A percentile compares a stretch with the other conserved stretches of the same genome.
phyloP scores from a whole-genome alignment of 2,888 invertebrate genomes.

The Opisthograptis luteolata region DNA sequence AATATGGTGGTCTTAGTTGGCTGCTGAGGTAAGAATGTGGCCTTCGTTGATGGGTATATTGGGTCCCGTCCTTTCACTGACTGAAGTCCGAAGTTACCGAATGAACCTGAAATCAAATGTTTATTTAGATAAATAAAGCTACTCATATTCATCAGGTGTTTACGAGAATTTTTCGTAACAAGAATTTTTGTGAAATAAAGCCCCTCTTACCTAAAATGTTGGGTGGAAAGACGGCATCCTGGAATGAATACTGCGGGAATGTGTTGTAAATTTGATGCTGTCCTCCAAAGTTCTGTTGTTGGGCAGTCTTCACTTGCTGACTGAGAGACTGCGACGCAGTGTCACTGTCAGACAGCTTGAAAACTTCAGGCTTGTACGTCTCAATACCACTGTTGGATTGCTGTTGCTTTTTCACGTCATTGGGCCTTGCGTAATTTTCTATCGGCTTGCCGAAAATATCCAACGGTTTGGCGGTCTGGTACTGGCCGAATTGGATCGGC shows the following conservation, averaged over 20 bases:
- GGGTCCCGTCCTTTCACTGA: slow-evolving; percentile 81
- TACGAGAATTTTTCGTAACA: not conserved
- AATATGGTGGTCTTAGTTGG: slow-evolving; percentile 73
- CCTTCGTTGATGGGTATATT: slow-evolving; percentile 66
- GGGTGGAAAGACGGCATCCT: slow-evolving; percentile 67
- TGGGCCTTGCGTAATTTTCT: slow-evolving; percentile 63
- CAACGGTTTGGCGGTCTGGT: slow-evolving; percentile 62
- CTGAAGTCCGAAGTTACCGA: slow-evolving; percentile 85
- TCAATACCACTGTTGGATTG: slow-evolving; percentile 49
- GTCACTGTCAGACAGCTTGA: slow-evolving; percentile 68
- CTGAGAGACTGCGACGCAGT: slow-evolving; percentile 65
- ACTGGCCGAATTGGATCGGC: slow-evolving; percentile 70
- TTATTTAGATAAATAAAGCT: not conserved
- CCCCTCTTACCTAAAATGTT: slow-evolving; percentile 70
- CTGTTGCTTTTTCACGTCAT: slow-evolving; percentile 52
- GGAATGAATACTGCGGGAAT: slow-evolving; percentile 66
- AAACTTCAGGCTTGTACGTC: slow-evolving; percentile 74
- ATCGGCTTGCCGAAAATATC: slow-evolving; percentile 67
- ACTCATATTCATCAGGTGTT: not conserved
- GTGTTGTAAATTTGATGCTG: slow-evolving; percentile 55
- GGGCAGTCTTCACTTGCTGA: slow-evolving; percentile 75
- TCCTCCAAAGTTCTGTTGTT: slow-evolving; percentile 61
- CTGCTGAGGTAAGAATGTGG: slow-evolving; percentile 67
- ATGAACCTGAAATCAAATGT: slow-evolving; percentile 68
- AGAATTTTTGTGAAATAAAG: not conserved